phyloP scores from a whole-genome alignment of 2,888 invertebrate species.

The Eilema depressum region DNA sequence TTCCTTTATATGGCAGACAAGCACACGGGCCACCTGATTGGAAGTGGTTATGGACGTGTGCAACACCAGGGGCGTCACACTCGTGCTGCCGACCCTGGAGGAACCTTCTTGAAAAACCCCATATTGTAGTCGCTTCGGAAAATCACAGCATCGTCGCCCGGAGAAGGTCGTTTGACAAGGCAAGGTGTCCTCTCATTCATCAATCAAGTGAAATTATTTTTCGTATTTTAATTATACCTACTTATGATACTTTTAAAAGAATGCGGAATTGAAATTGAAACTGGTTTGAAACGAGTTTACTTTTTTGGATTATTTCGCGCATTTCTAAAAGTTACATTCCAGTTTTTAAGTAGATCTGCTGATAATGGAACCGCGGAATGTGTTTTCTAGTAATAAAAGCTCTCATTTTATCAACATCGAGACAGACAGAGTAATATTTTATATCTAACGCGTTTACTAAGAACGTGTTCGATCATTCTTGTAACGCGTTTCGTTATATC shows the following conservation, averaged over 20 bases:
- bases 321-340: conserved; percentile 11
- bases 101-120: no score
- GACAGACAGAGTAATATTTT: not conserved
- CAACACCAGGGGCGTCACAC: no score
- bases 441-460: no score
- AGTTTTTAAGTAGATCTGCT: conserved; percentile 11
- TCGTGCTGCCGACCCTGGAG: no score
- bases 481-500: no score
- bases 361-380: not conserved
- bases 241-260: not conserved
- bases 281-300: conserved; percentile 13
- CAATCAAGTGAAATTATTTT: not conserved
- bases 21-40: no score
- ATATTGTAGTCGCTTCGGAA: no score
- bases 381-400: conserved; percentile 6
- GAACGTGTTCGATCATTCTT: no score
- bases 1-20: no score
- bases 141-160: not conserved
- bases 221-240: not conserved
- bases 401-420: not conserved
- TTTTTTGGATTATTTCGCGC: conserved; percentile 12
- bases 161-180: not conserved
- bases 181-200: not conserved
- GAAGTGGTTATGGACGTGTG: no score
- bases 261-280: conserved; percentile 6